Base-by-base conservation (phyloP, 2,888 invertebrate species). In the Diaperis boleti region DNA sequence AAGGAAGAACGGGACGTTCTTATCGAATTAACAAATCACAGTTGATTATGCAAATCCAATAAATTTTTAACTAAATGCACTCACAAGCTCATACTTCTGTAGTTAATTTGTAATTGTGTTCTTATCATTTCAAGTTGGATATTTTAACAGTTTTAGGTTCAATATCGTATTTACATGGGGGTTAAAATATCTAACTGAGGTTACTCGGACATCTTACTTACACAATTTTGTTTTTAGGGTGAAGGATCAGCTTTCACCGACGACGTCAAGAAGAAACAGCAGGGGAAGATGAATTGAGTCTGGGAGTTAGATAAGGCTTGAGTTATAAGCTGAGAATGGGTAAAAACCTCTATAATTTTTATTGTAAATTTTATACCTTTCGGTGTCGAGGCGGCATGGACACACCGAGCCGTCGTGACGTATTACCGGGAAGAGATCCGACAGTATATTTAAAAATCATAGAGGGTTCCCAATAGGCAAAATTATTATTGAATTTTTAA, bases 161-260 rank as follows among this genome's bases (percentile, higher is more conserved):
- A 2, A n/a, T 31, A 44, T 47, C 47, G n/a, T n/a, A n/a, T 47
- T 45, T 17, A 18, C 35, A 3, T 7, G 14, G 13, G 6, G 7
- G 37, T 52, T 54, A 62, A 56, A 62, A 56, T 62, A 62, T 62
- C 62, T 41, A 56, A 31, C 55, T 45, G 7, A 20, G 17, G 13
- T 20, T 47, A n/a, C 4, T 13, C 11, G n/a, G 14, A 20, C 29
- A 14, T 15, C n/a, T 62, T 18, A 49, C 22, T 56, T 11, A 62
- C 10, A 18, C 33, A 49, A 22, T 55, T 62, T 55, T 55, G 52
- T 62, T 62, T 61, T 47, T 62, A 62, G 62, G 62, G 39, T 62
- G 62, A 62, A 47, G 26, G 26, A 26, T 26, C 26, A 26, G 6
- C 26, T 26, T 5, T 20, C 20, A 20, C 4, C 20, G 6, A n/a